Conservation (phyloP, 1,140 invertebrate species). For the Tetraneura akinire region DNA sequence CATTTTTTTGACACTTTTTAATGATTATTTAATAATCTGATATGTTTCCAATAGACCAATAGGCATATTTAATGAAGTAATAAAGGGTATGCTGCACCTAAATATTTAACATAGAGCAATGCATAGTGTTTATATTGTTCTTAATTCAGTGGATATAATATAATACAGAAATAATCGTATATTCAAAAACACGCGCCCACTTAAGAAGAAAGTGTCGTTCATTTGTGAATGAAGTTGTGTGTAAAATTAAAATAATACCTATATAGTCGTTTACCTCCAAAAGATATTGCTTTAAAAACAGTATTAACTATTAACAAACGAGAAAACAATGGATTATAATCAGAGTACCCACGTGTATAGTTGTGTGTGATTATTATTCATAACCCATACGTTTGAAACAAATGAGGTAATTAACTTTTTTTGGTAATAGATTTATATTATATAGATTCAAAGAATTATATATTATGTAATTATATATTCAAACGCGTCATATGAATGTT, state of each 20-base stretch:
- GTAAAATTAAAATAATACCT: background rate
- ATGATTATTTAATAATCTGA: background rate
- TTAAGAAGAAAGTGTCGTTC: constrained; percentile 4
- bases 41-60: too few relatives aligned
- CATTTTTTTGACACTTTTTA: background rate
- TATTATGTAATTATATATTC: constrained; percentile 8
- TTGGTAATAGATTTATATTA: background rate
- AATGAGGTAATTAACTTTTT: constrained; percentile 34
- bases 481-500: background rate
- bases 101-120: constrained; percentile 16
- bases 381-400: constrained; percentile 12
- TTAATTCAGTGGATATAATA: background rate
- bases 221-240: constrained; percentile 1
- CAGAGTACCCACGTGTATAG: constrained; percentile 31
- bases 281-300: background rate
- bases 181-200: constrained; percentile 28
- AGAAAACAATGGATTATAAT: constrained; percentile 44
- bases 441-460: too few relatives aligned
- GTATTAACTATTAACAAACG: background rate
- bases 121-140: background rate
- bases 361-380: constrained; percentile 25
- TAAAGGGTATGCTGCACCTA: background rate
- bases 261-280: constrained; percentile 16
- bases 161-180: constrained; percentile 6
- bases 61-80: too few relatives aligned